Conservation (phyloP, 2,797 vertebrate species). For the Clarias pachynema region DNA sequence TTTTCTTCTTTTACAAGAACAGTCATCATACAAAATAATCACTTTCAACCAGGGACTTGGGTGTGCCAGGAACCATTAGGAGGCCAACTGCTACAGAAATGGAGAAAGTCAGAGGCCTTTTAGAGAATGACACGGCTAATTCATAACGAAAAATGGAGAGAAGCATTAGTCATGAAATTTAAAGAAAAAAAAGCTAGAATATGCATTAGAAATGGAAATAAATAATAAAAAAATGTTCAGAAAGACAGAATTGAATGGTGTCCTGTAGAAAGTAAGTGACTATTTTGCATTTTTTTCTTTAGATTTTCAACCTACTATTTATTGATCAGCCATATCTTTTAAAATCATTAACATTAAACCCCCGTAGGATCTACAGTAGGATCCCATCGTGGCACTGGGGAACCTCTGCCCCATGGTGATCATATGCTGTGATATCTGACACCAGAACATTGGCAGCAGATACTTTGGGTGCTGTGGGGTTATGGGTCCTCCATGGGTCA, state of each 20-base stretch:
- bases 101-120: constrained; percentile 35
- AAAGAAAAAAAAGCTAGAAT: background rate
- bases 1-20: constrained; percentile 41
- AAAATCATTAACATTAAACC: too few species aligned
- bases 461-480: too few species aligned
- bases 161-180: background rate
- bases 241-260: background rate
- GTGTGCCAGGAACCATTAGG: constrained; percentile 62
- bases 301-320: background rate
- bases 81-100: constrained; percentile 62
- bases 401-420: too few species aligned
- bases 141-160: background rate
- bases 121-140: constrained; percentile 38
- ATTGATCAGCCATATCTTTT: background rate
- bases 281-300: background rate
- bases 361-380: too few species aligned
- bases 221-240: background rate
- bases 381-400: too few species aligned
- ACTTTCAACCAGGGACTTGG: constrained; percentile 52
- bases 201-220: constrained; percentile 1
- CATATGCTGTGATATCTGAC: too few species aligned
- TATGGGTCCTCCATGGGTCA: too few species aligned
- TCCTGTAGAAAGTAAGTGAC: background rate
- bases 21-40: constrained; percentile 55
- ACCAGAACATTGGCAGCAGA: too few species aligned